phyloP scores from a whole-genome alignment of 64 coral and sea anemone species.

The Porites australiensis region DNA sequence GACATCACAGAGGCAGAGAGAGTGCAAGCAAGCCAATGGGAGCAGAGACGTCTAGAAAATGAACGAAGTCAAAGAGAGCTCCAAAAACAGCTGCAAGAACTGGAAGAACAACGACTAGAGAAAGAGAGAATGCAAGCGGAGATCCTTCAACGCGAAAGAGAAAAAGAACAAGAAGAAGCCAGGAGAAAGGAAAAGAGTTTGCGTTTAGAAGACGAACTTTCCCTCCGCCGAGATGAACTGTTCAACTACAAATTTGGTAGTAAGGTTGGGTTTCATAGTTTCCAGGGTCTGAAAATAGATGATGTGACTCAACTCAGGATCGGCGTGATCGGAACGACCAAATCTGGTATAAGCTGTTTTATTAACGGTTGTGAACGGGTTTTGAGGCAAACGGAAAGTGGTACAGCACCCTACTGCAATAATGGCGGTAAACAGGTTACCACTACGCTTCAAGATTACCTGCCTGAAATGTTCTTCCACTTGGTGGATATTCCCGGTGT shows the following conservation, averaged over 20 bases:
- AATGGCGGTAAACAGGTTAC: slow-evolving; percentile 54
- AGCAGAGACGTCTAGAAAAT: slow-evolving; percentile 9
- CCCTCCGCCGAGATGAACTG: slow-evolving; percentile 4
- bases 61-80: slow-evolving; percentile 24
- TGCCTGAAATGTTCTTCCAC: slow-evolving; percentile 66
- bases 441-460: slow-evolving; percentile 63
- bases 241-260: slow-evolving; percentile 48
- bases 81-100: slow-evolving; percentile 13
- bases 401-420: slow-evolving; percentile 14
- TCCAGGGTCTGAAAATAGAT: neutral
- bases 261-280: slow-evolving; percentile 1
- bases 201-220: slow-evolving; percentile 5
- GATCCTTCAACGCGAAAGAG: neutral
- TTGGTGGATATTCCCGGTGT: slow-evolving; percentile 69
- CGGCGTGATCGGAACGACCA: slow-evolving; percentile 72
- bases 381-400: slow-evolving; percentile 43
- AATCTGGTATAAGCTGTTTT: slow-evolving; percentile 72
- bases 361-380: slow-evolving; percentile 67
- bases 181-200: neutral
- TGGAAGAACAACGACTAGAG: slow-evolving; percentile 17
- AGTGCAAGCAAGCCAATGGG: neutral
- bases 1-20: slow-evolving; percentile 17
- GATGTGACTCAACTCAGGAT: slow-evolving; percentile 63
- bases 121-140: neutral
- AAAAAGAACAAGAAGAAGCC: neutral